phyloP scores from a whole-genome alignment of 2,113 vertebrate species.

The Chloropsis hardwickii region DNA sequence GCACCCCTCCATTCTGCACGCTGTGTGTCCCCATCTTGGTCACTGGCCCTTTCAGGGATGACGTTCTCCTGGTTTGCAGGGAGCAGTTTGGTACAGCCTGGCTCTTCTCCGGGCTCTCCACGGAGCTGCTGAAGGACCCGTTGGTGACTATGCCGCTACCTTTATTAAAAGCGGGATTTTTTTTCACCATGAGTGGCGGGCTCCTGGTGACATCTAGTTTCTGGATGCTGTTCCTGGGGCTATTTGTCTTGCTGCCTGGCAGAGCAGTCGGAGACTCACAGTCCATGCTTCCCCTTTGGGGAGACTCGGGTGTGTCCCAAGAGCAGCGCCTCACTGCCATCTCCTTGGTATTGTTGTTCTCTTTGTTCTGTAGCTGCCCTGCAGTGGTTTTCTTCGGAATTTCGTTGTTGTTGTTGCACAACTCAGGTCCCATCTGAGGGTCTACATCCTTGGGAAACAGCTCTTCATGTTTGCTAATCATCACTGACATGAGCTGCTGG shows the following conservation, averaged over 20 bases:
- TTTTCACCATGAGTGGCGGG: slow-evolving; percentile 88
- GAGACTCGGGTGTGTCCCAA: slow-evolving; percentile 87
- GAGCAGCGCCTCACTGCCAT: slow-evolving; percentile 77
- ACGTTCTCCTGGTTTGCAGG: slow-evolving; percentile 77
- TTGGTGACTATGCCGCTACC: slow-evolving; percentile 98
- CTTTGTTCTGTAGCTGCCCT: slow-evolving; percentile 83
- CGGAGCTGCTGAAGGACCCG: slow-evolving; percentile 91
- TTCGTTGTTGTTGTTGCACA: slow-evolving; percentile 88
- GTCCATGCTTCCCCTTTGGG: slow-evolving; percentile 76
- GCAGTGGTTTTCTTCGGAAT: slow-evolving; percentile 64
- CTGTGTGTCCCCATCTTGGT: slow-evolving; percentile 94
- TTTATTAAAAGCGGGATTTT: slow-evolving; percentile 94
- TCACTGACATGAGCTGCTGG: slow-evolving; percentile 94
- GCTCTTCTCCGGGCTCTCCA: slow-evolving; percentile 81
- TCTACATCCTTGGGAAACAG: slow-evolving; percentile 86
- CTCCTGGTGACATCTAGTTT: slow-evolving; percentile 85
- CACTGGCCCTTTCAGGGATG: slow-evolving; percentile 82
- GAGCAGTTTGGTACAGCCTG: slow-evolving; percentile 75
- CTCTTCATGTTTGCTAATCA: slow-evolving; percentile 88
- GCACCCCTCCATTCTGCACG: slow-evolving; percentile 77
- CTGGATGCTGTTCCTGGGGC: slow-evolving; percentile 83
- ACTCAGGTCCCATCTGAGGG: slow-evolving; percentile 66
- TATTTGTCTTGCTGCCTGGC: slow-evolving; percentile 76
- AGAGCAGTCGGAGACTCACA: slow-evolving; percentile 73
- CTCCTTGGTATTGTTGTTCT: slow-evolving; percentile 85